Evolutionary conservation across 2,113 vertebrate species (phyloP).

Genomic region (Python bivittatus): DNA sequence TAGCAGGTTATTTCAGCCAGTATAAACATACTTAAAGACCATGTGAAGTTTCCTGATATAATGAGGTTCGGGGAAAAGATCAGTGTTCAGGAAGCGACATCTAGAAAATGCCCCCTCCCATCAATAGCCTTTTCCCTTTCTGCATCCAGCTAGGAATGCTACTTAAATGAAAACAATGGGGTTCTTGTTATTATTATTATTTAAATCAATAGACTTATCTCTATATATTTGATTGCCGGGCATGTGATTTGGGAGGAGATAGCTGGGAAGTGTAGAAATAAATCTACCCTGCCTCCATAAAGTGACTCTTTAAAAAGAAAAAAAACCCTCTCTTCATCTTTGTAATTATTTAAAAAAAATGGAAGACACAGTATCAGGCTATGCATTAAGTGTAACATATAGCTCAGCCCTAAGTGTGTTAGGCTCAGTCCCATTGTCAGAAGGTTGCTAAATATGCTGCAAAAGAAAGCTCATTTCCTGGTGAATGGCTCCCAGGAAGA

Average conservation of each 20-base stretch:
- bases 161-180: background rate
- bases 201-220: background rate
- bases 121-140: background rate
- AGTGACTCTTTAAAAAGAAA: background rate
- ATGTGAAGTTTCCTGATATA: background rate
- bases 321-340: background rate
- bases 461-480: background rate
- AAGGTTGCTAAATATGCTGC: background rate
- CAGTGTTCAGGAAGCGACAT: background rate
- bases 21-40: background rate
- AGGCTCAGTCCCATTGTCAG: background rate
- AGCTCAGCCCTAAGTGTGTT: background rate
- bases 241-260: background rate
- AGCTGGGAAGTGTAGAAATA: background rate
- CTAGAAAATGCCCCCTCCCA: background rate
- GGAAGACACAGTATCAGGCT: background rate
- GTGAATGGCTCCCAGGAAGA: background rate
- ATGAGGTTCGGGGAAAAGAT: background rate
- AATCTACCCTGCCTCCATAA: background rate
- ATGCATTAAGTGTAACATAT: background rate
- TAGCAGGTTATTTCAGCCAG: background rate
- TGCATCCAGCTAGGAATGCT: background rate
- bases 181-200: background rate
- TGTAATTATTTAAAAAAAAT: background rate
- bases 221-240: background rate